Evolutionary conservation across 1,140 invertebrate genomes (phyloP).

Genomic region (Scaptomyza montana): DNA sequence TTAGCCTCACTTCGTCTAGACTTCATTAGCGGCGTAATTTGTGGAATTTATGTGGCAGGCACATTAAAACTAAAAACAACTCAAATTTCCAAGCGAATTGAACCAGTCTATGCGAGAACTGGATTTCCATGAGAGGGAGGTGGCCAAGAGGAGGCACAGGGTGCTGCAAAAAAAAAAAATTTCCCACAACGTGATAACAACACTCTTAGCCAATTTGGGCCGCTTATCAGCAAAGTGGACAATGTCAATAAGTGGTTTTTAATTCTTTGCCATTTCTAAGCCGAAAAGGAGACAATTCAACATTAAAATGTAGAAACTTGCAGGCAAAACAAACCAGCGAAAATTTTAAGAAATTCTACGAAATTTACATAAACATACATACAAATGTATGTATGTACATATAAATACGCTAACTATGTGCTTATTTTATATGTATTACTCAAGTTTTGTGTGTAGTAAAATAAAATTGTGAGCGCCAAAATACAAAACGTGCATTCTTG

Average conservation of each 20-base stretch:
- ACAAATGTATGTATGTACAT: too few species aligned
- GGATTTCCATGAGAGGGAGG: not conserved
- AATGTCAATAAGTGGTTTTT: not conserved
- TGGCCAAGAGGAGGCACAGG: too few species aligned
- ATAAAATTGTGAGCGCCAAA: conserved; percentile 51
- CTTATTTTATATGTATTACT: conserved; percentile 61
- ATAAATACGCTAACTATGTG: conserved; percentile 45
- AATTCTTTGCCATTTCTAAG: not conserved
- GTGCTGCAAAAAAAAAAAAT: conserved; percentile 33
- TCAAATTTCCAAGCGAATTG: conserved; percentile 18
- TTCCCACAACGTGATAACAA: conserved; percentile 55
- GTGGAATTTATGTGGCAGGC: conserved; percentile 78
- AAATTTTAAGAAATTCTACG: conserved; percentile 11
- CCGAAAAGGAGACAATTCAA: not conserved
- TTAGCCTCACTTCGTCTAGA: conserved; percentile 55
- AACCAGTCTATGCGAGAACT: conserved; percentile 42
- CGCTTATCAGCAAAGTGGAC: conserved; percentile 21
- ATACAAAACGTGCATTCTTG: conserved; percentile 54
- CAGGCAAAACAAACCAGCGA: conserved; percentile 20
- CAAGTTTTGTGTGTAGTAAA: conserved; percentile 12
- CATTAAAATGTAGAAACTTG: not conserved
- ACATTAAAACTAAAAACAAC: conserved; percentile 55
- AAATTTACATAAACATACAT: conserved; percentile 3
- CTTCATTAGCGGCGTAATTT: conserved; percentile 79
- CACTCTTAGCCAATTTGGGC: not conserved